A percentile compares a stretch with the other conserved stretches of the same genome.
Evolutionary conservation across 1,140 invertebrate species (phyloP).

Genomic region (Lepidurus couesii): DNA sequence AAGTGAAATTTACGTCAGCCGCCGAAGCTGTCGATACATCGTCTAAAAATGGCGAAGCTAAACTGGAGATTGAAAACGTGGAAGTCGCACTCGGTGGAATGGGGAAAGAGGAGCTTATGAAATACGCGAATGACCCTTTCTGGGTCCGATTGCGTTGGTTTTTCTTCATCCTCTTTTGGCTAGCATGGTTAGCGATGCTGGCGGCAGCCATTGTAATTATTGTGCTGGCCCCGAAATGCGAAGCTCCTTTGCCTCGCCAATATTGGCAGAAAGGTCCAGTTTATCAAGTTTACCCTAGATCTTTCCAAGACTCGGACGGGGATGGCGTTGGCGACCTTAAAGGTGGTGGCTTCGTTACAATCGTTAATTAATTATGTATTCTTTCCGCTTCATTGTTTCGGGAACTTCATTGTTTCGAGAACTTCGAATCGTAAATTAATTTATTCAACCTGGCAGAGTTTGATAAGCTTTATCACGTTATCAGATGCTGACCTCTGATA

Average conservation of each 20-base stretch:
- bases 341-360: constrained; percentile 41
- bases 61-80: constrained; percentile 67
- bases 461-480: background rate
- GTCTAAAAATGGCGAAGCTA: constrained; percentile 70
- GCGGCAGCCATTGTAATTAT: constrained; percentile 77
- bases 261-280: constrained; percentile 62
- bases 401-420: background rate
- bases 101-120: constrained; percentile 85
- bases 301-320: constrained; percentile 51
- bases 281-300: constrained; percentile 52
- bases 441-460: background rate
- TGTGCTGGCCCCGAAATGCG: constrained; percentile 73
- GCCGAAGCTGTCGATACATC: constrained; percentile 27
- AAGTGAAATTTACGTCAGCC: constrained; percentile 26
- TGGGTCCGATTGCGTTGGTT: constrained; percentile 79
- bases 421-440: background rate
- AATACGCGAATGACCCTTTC: constrained; percentile 80
- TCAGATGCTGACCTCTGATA: background rate
- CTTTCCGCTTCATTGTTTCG: background rate
- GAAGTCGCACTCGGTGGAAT: constrained; percentile 64
- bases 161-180: constrained; percentile 79
- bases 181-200: constrained; percentile 77
- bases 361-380: background rate
- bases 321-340: constrained; percentile 50
- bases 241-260: constrained; percentile 56